phyloP scores from a whole-genome alignment of 2,797 vertebrate genomes.

The Liasis olivaceus region DNA sequence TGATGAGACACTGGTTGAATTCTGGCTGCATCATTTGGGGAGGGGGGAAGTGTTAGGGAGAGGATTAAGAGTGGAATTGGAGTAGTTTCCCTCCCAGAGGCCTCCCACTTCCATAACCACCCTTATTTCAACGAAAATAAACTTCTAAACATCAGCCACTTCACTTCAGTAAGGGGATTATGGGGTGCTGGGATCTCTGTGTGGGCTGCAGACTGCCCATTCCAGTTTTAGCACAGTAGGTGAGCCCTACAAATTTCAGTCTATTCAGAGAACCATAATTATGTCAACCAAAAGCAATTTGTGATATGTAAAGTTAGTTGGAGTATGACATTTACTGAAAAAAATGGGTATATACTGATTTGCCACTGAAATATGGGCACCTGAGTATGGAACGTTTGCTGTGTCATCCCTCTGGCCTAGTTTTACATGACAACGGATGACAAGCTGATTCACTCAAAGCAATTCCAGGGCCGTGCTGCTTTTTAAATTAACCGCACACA shows the following conservation, averaged over 20 bases:
- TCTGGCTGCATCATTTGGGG: background rate
- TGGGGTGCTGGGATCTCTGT: background rate
- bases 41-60: background rate
- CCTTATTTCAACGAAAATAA: background rate
- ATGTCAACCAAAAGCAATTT: background rate
- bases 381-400: background rate
- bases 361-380: background rate
- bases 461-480: background rate
- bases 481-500: background rate
- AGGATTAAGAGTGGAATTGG: background rate
- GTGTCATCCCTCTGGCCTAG: background rate
- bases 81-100: background rate
- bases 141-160: background rate
- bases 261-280: background rate
- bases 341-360: background rate
- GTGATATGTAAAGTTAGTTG: background rate
- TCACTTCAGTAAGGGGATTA: background rate
- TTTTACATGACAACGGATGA: background rate
- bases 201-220: background rate
- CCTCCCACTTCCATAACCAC: background rate
- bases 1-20: background rate
- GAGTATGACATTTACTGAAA: background rate
- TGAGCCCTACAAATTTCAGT: background rate
- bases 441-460: background rate
- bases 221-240: background rate